Conservation (phyloP, 2,113 vertebrate species). For the Muntiacus reevesi region DNA sequence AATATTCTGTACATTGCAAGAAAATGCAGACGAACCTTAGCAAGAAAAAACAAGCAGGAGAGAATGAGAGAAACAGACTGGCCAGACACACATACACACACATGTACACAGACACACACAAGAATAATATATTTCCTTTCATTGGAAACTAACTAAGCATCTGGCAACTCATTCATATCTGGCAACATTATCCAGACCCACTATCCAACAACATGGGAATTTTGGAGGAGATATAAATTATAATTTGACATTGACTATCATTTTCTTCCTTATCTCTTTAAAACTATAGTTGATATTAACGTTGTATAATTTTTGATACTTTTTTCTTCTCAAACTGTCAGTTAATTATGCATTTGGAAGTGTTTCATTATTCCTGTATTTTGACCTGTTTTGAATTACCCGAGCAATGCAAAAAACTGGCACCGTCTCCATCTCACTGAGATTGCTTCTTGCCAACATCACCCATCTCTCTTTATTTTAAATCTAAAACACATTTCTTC, state of each 20-base stretch:
- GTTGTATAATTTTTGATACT: neutral
- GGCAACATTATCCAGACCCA: neutral
- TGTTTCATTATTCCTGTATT: neutral
- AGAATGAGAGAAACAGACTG: neutral
- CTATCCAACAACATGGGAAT: neutral
- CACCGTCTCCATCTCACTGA: neutral
- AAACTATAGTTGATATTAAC: neutral
- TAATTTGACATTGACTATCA: neutral
- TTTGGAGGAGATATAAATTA: neutral
- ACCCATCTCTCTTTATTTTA: conserved; percentile 22
- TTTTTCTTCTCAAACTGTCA: neutral
- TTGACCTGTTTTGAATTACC: conserved; percentile 30
- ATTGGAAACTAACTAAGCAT: neutral
- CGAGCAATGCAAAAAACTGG: neutral
- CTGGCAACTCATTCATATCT: neutral
- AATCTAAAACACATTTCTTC: neutral
- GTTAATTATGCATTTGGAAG: neutral
- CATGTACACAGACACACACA: neutral
- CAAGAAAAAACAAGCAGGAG: neutral
- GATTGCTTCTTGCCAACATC: neutral
- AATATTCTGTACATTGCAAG: neutral
- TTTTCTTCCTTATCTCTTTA: conserved; percentile 2
- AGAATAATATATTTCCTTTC: neutral
- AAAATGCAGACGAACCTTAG: neutral
- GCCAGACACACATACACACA: neutral